Evolutionary conservation across 2,888 invertebrate species (phyloP).

Genomic region (Rhodophaea formosa): DNA sequence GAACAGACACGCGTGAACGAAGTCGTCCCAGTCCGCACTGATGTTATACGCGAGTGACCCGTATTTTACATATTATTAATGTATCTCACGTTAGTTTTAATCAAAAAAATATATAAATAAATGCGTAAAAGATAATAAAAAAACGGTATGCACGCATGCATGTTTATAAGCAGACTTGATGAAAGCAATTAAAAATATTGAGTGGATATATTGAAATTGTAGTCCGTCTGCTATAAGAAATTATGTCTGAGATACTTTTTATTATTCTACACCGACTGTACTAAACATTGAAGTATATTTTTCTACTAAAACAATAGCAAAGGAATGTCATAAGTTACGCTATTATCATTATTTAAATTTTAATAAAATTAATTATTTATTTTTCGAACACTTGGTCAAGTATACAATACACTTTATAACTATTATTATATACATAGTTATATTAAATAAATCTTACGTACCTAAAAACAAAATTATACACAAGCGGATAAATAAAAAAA

Average conservation of each 20-base stretch:
- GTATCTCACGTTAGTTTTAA: no score
- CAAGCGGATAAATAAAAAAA: not conserved
- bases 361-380: not conserved
- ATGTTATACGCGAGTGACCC: no score
- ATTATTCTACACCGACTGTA: not conserved
- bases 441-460: not conserved
- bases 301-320: not conserved
- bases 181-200: no score
- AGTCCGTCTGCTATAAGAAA: no score
- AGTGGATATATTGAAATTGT: no score
- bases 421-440: not conserved
- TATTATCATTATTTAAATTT: not conserved
- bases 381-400: constrained; percentile 3
- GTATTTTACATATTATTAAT: no score
- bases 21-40: no score
- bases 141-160: no score
- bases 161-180: no score
- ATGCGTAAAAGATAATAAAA: not conserved
- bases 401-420: not conserved
- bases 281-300: not conserved
- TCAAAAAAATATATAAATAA: no score
- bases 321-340: not conserved
- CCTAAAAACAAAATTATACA: not conserved
- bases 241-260: not conserved
- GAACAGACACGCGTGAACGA: no score